Percentiles rank a stretch among this genome's conserved stretches.
Evolutionary conservation across 1,140 invertebrate species (phyloP).

Genomic region (Lethrus apterus): DNA sequence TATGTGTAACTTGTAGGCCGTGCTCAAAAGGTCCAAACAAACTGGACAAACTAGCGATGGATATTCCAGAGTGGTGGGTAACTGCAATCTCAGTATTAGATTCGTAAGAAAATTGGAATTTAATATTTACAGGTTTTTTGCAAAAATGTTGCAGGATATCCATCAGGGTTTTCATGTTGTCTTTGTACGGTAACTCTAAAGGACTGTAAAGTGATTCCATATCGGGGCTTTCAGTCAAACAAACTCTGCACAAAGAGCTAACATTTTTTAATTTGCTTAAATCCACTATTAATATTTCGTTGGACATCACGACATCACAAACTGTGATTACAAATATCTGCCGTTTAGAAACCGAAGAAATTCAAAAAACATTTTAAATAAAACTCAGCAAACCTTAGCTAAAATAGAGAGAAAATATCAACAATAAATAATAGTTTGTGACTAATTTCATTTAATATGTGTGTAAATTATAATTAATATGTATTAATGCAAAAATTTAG

Average conservation of each 20-base stretch:
- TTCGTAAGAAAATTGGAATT: not conserved
- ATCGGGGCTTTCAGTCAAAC: slow-evolving; percentile 18
- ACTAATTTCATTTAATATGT: no score
- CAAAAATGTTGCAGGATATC: slow-evolving; percentile 17
- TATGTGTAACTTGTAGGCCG: slow-evolving; percentile 19
- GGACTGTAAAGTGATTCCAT: slow-evolving; percentile 6
- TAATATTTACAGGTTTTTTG: slow-evolving; percentile 12
- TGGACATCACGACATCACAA: no score
- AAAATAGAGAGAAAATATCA: no score
- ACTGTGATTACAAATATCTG: no score
- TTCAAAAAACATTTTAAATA: no score
- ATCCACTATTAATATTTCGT: no score
- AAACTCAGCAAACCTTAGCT: no score
- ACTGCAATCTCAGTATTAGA: no score
- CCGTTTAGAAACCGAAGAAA: no score
- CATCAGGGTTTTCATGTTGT: not conserved
- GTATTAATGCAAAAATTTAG: no score
- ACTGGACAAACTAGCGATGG: slow-evolving; percentile 19
- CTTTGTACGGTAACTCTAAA: slow-evolving; percentile 1
- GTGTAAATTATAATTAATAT: no score
- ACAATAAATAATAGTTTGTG: no score
- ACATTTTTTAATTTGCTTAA: slow-evolving; percentile 1
- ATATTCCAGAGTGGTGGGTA: slow-evolving; percentile 14
- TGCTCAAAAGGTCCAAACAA: slow-evolving; percentile 21
- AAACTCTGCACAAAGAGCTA: slow-evolving; percentile 19